phyloP scores from a whole-genome alignment of 2,888 invertebrate species.

The Eristalis intricaria region DNA sequence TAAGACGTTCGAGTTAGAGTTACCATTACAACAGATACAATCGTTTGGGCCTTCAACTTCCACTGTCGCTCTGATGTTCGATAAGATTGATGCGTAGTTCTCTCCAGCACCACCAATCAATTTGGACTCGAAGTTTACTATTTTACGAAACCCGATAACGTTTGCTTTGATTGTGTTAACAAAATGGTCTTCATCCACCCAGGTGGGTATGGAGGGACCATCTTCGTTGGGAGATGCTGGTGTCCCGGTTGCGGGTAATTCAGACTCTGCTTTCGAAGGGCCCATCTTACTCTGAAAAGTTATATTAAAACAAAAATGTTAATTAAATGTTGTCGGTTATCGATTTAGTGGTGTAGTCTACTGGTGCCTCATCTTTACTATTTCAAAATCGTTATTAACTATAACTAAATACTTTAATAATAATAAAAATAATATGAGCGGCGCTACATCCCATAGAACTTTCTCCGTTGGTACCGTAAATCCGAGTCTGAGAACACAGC shows the following conservation, averaged over 20 bases:
- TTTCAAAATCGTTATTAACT: too few relatives aligned
- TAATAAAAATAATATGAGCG: too few relatives aligned
- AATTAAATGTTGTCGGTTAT: too few relatives aligned
- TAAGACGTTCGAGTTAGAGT: neutral
- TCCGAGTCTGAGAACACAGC: too few relatives aligned
- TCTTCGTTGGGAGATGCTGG: neutral
- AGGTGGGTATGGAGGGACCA: slow-evolving; percentile 70
- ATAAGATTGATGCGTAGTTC: slow-evolving; percentile 77
- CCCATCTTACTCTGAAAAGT: neutral
- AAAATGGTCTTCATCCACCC: slow-evolving; percentile 75
- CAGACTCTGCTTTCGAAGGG: neutral
- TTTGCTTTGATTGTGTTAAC: slow-evolving; percentile 71
- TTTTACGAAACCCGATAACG: slow-evolving; percentile 71
- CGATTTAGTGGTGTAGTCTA: too few relatives aligned
- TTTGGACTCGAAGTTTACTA: slow-evolving; percentile 72
- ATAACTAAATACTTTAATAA: too few relatives aligned
- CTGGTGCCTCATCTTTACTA: too few relatives aligned
- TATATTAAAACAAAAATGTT: neutral
- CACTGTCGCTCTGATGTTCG: slow-evolving; percentile 74
- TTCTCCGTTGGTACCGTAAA: too few relatives aligned
- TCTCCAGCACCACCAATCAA: slow-evolving; percentile 75
- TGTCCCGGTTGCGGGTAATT: neutral
- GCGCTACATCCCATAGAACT: too few relatives aligned
- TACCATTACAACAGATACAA: neutral
- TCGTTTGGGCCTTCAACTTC: slow-evolving; percentile 71